A percentile compares a stretch with the other conserved stretches of the same genome.
Conservation (phyloP, 2,888 invertebrate genomes). For the Trichogramma evanescens region DNA sequence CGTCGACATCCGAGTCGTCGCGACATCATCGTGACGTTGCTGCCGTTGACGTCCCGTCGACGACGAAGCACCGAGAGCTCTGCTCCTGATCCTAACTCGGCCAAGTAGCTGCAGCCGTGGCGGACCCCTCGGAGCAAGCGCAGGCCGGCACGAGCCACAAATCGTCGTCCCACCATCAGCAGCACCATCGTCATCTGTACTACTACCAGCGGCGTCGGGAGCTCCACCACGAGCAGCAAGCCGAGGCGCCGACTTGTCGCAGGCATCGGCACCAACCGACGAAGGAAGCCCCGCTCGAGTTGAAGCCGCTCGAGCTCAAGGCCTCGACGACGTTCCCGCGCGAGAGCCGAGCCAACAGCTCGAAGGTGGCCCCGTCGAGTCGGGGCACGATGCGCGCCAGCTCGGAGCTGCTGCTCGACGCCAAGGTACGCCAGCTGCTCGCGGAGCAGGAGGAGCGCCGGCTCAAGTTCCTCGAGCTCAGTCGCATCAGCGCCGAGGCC, state of each 20-base stretch:
- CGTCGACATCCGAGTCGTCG: neutral
- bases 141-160: no score
- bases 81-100: constrained; percentile 22
- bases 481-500: constrained; percentile 45
- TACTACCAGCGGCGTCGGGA: no score
- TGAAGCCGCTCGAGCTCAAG: no score
- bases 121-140: neutral
- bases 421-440: constrained; percentile 52
- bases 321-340: no score
- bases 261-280: no score
- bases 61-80: neutral
- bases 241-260: no score
- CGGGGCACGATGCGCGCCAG: constrained; percentile 59
- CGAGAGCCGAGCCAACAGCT: neutral
- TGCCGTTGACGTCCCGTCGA: neutral
- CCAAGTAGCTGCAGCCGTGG: constrained; percentile 6
- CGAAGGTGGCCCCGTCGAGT: constrained; percentile 9
- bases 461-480: constrained; percentile 46
- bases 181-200: no score
- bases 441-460: constrained; percentile 43
- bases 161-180: neutral
- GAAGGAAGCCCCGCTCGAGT: no score
- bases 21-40: neutral
- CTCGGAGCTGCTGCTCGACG: constrained; percentile 70
- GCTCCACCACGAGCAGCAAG: no score